Base-by-base conservation (phyloP, 2,113 vertebrate species). In the Cinclus mexicanus region DNA sequence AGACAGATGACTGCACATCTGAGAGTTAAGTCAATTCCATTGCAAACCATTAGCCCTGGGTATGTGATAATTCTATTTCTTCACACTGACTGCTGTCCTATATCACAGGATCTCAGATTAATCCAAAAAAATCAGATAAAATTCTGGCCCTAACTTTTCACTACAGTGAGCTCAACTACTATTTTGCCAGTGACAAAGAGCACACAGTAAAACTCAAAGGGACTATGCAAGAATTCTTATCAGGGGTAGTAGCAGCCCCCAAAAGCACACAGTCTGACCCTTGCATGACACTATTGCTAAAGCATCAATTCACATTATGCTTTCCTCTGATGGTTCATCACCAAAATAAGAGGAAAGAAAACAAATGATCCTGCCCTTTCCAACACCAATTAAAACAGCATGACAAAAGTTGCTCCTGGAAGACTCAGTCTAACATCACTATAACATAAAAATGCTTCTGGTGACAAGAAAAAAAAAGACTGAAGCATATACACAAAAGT, bases 21-120 rank as follows among this genome's bases (percentile, higher is more conserved):
- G 72, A 87, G 41, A 81, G 28, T 82, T 87, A 64, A 87, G 61
- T 44, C 67, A 94, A 77, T 28, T 94, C 77, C 39, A 92, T 41
- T 53, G 42, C 41, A 82, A 65, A 10, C 15, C 46, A 84, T 75
- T 61, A 93, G 52, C 22, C 28, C n/a, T 12, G 2, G 11, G 7
- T 68, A 68, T 13, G 31, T 31, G 26, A 56, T 29, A 63, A 59
- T 47, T 68, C n/a, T 35, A 28, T 35, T 63, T 76, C 52, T 74
- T 50, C 63, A 79, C 60, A 75, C 9, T 18, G 26, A 81, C 87
- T 74, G 60, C 35, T 63, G 35, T 16, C 55, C 42, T 61, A 2
- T 16, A 65, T 26, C 23, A 67, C 11, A 74, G 19, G 11, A 72
- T 39, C 33, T 44, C 59, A 33, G 13, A 63, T 29, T 72, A 49